phyloP scores from a whole-genome alignment of 2,888 invertebrate species.

The Ernsta delagoae region DNA sequence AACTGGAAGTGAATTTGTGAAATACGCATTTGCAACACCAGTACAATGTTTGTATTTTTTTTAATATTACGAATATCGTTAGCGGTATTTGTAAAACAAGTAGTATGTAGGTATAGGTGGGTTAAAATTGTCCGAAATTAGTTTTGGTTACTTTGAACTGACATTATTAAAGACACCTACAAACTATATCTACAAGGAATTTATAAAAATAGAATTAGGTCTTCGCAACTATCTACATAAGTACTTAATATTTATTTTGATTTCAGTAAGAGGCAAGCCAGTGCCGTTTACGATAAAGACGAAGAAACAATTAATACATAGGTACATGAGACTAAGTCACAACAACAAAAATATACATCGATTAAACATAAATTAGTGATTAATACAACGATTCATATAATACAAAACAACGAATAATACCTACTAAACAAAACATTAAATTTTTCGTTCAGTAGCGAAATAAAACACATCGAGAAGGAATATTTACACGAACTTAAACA shows the following conservation, averaged over 20 bases:
- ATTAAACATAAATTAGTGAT: constrained; percentile 75
- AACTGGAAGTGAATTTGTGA: no score
- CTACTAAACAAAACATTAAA: constrained; percentile 75
- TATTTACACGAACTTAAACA: constrained; percentile 81
- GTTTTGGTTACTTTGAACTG: constrained; percentile 28
- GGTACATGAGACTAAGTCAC: constrained; percentile 62
- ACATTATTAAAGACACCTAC: constrained; percentile 36
- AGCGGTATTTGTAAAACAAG: neutral
- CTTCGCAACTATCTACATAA: constrained; percentile 44
- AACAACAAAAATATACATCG: constrained; percentile 78
- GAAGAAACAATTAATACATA: constrained; percentile 37
- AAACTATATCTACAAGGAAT: constrained; percentile 39
- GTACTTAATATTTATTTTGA: constrained; percentile 46
- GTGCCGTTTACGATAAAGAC: constrained; percentile 56
- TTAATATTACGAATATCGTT: neutral
- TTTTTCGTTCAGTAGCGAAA: constrained; percentile 61
- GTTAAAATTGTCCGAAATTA: constrained; percentile 44
- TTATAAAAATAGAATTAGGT: constrained; percentile 37
- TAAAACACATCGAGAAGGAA: constrained; percentile 69
- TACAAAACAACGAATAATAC: constrained; percentile 82
- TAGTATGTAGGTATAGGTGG: no score
- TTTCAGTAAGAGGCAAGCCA: constrained; percentile 60
- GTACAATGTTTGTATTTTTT: neutral
- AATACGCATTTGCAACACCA: neutral
- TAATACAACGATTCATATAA: constrained; percentile 77